Conservation (phyloP, 2,113 vertebrate species). For the Acinonyx jubatus region DNA sequence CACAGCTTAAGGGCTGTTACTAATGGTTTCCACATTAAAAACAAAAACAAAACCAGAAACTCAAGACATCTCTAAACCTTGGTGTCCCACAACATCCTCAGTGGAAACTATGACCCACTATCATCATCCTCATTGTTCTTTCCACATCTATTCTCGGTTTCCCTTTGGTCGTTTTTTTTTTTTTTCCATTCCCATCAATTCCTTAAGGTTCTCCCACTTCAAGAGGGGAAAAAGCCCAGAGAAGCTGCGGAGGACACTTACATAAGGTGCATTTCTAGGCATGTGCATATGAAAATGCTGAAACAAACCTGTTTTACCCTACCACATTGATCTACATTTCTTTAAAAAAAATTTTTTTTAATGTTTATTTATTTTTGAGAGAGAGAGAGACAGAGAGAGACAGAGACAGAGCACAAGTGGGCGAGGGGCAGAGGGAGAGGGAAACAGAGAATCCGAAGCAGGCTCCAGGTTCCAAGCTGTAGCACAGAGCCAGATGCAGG, state of each 20-base stretch:
- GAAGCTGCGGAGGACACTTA: constrained; percentile 15
- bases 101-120: neutral
- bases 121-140: neutral
- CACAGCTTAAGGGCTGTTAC: neutral
- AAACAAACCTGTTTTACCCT: constrained; percentile 10
- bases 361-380: too few species aligned
- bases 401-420: too few species aligned
- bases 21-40: constrained; percentile 5
- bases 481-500: too few species aligned
- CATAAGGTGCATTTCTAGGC: neutral
- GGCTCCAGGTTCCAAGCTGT: too few species aligned
- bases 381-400: too few species aligned
- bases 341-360: neutral
- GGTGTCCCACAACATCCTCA: neutral
- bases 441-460: too few species aligned
- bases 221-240: constrained; percentile 4
- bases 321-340: neutral
- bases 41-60: constrained; percentile 47
- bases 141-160: neutral
- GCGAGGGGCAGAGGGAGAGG: too few species aligned
- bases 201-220: neutral
- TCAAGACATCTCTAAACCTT: constrained; percentile 19
- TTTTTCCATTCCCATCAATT: neutral
- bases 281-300: neutral
- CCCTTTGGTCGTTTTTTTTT: neutral